Base-by-base conservation (phyloP, 2,797 vertebrate species). In the Amniataba percoides region DNA sequence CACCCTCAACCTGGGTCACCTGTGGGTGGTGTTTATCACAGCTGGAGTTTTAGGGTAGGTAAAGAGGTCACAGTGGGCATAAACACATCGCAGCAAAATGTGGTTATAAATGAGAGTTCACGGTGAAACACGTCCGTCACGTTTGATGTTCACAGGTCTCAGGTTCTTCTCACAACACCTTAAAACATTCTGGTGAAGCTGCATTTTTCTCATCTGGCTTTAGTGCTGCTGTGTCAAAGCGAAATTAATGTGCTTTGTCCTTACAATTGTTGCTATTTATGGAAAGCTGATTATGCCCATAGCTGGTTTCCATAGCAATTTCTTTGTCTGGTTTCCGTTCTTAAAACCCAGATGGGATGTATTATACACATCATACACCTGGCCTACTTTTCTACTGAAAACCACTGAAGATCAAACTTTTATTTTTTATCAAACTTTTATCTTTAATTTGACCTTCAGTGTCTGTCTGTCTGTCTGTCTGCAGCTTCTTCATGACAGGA, bases 401-500 rank as follows among this genome's bases (percentile, higher is more conserved):
- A 73, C n/a, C 3, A 1, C 15, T 34, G 4, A 45, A 67, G 16
- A 67, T 58, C 40, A 23, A 13, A 21, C 11, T 63, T 45, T 15
- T 13, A 1, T 36, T 61, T 4, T 9, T 0, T 5, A n/a, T n/a
- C n/a, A n/a, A n/a, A n/a, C n/a, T n/a, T n/a, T n/a, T n/a, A n/a
- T 18, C 7, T 66, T 64, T 61, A 5, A 45, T 56, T 51, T 63
- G 15, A 83, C 48, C 23, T 52, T 40, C n/a, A 1, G 7, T 52
- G 40, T 65, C 5, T 52, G 18, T 63, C 19, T 66, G 14, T 65
- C n/a, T 60, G 5, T 84, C 18, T 84, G 25, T 59, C 27, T 61
- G 53, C 83, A 99, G 98, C 57, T 97, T 99, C 93, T 99, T 98
- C 87, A 99, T 99, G 98, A 98, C 98, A 0, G 97, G 97, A 16